A percentile compares a stretch with the other conserved stretches of the same genome.
Conservation (phyloP, 1,140 invertebrate species). For the Drosophila dunni region DNA sequence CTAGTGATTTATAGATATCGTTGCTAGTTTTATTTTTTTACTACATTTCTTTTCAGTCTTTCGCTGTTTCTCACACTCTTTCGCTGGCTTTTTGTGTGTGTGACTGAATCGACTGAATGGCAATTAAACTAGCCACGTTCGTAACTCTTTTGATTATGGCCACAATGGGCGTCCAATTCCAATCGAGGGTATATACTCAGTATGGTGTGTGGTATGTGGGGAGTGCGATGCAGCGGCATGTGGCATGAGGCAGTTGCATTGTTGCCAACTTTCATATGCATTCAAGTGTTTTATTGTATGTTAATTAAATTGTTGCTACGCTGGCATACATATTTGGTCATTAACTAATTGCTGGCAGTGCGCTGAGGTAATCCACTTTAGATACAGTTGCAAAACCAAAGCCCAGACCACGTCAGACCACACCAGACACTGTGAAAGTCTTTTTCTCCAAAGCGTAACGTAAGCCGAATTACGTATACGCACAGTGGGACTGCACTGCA, state of each 20-base stretch:
- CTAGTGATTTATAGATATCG: conserved; percentile 4
- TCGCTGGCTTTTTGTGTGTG: neutral
- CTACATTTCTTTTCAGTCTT: neutral
- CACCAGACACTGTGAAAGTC: conserved; percentile 56
- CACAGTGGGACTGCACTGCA: conserved; percentile 63
- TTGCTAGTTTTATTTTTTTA: neutral
- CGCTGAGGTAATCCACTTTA: conserved; percentile 67
- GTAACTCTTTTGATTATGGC: conserved; percentile 38
- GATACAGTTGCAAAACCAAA: conserved; percentile 32
- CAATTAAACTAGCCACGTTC: conserved; percentile 37
- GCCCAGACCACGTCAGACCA: neutral
- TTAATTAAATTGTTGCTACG: conserved; percentile 69
- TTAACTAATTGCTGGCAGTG: conserved; percentile 73
- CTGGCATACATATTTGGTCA: conserved; percentile 80
- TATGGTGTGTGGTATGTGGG: conserved; percentile 12
- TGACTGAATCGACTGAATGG: neutral
- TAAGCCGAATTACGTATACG: conserved; percentile 64
- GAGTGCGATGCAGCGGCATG: conserved; percentile 24
- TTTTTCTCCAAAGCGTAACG: conserved; percentile 48
- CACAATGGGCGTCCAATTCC: conserved; percentile 10
- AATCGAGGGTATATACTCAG: conserved; percentile 6
- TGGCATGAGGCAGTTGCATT: conserved; percentile 39
- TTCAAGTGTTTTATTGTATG: conserved; percentile 74
- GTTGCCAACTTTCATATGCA: conserved; percentile 67
- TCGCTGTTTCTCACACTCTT: neutral